Percentiles rank a stretch among this genome's conserved stretches.
phyloP scores from a whole-genome alignment of 2,888 invertebrate genomes.

The Rhamnusium bicolor region DNA sequence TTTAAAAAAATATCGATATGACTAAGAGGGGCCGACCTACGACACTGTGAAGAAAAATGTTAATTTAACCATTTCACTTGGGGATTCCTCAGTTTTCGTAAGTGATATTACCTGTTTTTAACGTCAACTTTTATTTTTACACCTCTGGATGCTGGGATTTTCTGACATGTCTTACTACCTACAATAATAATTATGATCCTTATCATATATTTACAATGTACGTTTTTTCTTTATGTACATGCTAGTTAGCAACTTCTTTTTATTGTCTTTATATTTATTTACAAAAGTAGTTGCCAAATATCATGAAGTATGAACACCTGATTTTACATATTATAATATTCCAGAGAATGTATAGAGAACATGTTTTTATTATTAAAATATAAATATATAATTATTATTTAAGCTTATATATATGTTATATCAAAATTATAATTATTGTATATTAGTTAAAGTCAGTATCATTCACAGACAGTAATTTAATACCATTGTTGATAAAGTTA shows the following conservation, averaged over 20 bases:
- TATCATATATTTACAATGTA: not conserved
- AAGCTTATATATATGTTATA: too few relatives aligned
- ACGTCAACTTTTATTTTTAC: conserved; percentile 1
- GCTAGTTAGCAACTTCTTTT: not conserved
- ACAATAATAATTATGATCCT: not conserved
- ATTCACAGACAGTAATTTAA: too few relatives aligned
- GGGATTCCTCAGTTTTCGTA: not conserved
- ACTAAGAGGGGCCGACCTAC: too few relatives aligned
- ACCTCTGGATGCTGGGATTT: not conserved
- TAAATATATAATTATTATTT: too few relatives aligned
- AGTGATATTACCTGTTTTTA: not conserved
- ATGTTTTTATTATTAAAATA: too few relatives aligned
- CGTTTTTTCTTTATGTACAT: not conserved
- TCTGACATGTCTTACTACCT: not conserved
- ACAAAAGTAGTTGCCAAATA: not conserved
- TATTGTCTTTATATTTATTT: not conserved
- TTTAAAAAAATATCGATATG: too few relatives aligned
- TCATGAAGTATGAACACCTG: not conserved
- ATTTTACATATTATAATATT: too few relatives aligned
- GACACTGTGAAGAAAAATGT: too few relatives aligned
- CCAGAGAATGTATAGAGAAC: too few relatives aligned
- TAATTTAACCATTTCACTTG: not conserved
- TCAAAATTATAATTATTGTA: too few relatives aligned
- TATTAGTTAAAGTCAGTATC: too few relatives aligned
- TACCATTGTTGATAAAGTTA: too few relatives aligned